Conservation (phyloP, 2,888 invertebrate genomes). For the Lacanobia wlatinum region DNA sequence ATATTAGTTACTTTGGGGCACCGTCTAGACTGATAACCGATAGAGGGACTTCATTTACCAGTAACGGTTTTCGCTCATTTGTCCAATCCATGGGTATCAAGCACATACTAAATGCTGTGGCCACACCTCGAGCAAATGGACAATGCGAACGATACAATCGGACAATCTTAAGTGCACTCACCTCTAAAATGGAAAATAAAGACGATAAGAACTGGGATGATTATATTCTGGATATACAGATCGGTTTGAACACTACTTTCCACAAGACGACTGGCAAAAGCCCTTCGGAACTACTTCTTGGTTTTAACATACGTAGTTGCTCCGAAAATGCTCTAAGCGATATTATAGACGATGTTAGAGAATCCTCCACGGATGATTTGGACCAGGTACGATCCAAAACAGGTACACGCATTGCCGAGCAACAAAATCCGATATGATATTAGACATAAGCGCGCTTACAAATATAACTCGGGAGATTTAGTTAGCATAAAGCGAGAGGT, state of each 20-base stretch:
- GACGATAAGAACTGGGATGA: no score
- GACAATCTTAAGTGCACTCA: no score
- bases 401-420: not conserved
- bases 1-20: no score
- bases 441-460: not conserved
- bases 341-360: not conserved
- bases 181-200: no score
- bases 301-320: constrained; percentile 5
- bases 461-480: not conserved
- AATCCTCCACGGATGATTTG: not conserved
- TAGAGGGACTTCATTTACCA: no score
- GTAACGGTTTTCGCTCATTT: no score
- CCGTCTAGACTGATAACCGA: no score
- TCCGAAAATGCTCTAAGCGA: not conserved
- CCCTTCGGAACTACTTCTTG: constrained; percentile 10
- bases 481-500: constrained; percentile 4
- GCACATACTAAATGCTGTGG: no score
- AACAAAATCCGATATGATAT: constrained; percentile 1
- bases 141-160: no score
- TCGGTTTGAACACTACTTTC: not conserved
- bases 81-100: no score
- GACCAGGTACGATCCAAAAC: not conserved
- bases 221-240: no score
- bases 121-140: no score
- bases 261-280: constrained; percentile 5